Base-by-base conservation (phyloP, 2,888 invertebrate genomes). In the Hoplodrina blanda region DNA sequence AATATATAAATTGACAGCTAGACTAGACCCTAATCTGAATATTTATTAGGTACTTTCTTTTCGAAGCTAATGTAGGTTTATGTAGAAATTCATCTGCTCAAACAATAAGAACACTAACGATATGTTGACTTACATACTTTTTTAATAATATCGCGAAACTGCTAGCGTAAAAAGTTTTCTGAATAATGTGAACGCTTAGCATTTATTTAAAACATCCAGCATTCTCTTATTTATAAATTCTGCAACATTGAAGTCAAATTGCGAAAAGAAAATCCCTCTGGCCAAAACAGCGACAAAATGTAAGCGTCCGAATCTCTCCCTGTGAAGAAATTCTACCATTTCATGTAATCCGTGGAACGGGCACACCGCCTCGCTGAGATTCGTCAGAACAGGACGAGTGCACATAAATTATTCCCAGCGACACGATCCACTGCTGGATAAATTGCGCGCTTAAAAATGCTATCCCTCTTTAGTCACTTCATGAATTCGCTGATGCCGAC, bases 381-480 rank as follows among this genome's bases (percentile, higher is more conserved):
- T 91, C 84, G 83, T 85, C 86, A 73, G 84, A 69, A 76, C 60
- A 76, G 83, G 83, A 87, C 88, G 85, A 87, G 82, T 76, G 80
- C 78, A 88, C 87, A 90, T 91, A 90, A 89, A 90, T 91, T 88
- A 90, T 90, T 90, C 88, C 59, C 69, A 73, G 69, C 69, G 80
- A 82, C 84, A 83, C 85, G 83, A 84, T 76, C 86, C 85, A 83
- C 82, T 76, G 76, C 74, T 74, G 82, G 87, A 91, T 91, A 91
- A 92, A 92, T 91, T 88, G 88, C 85, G 78, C 83, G 89, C 86
- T 91, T 90, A 88, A 89, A 91, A 90, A 91, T 87, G 87, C 89
- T 88, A 91, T 91, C 89, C 87, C 85, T 91, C 89, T 91, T 91
- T 86, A 87, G 86, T 85, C 89, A 91, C 88, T 91, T 90, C 91